Evolutionary conservation across 1,140 invertebrate genomes (phyloP).

Genomic region (Thalassaphorura encarpata): DNA sequence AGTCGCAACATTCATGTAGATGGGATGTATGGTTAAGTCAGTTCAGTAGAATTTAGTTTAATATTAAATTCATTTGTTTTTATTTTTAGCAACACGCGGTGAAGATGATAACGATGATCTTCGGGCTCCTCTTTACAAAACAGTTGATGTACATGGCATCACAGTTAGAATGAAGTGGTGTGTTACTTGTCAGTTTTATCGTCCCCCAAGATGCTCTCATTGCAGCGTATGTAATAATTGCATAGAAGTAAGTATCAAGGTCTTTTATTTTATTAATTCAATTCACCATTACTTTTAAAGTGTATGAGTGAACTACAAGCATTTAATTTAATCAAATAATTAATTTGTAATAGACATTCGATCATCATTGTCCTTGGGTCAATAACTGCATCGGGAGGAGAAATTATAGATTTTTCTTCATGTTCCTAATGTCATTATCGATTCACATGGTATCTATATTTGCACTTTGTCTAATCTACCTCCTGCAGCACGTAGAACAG

Average conservation of each 20-base stretch:
- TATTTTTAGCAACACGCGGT: constrained; percentile 71
- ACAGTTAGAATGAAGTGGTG: constrained; percentile 99
- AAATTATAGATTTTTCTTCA: constrained; percentile 98
- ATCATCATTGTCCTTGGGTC: constrained; percentile 99
- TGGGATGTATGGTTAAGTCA: too few species aligned
- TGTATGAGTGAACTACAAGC: too few species aligned
- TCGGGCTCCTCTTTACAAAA: constrained; percentile 92
- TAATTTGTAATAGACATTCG: constrained; percentile 78
- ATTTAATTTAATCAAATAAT: not conserved
- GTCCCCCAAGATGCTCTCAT: constrained; percentile 95
- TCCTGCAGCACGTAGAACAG: constrained; percentile 71
- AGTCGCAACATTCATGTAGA: too few species aligned
- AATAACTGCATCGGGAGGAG: constrained; percentile 99
- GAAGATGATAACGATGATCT: constrained; percentile 96
- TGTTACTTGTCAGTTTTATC: constrained; percentile 98
- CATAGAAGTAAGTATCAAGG: constrained; percentile 68
- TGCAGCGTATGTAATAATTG: constrained; percentile 99
- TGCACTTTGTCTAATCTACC: constrained; percentile 78
- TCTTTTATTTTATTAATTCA: not conserved
- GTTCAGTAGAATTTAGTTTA: too few species aligned
- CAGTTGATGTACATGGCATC: constrained; percentile 95
- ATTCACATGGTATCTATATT: constrained; percentile 97
- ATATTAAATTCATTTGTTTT: constrained; percentile 5
- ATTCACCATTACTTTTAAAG: too few species aligned
- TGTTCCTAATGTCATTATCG: constrained; percentile 91